Percentiles rank a stretch among this genome's conserved stretches.
phyloP scores from a whole-genome alignment of 2,888 invertebrate species.

The Eretmocerus hayati region DNA sequence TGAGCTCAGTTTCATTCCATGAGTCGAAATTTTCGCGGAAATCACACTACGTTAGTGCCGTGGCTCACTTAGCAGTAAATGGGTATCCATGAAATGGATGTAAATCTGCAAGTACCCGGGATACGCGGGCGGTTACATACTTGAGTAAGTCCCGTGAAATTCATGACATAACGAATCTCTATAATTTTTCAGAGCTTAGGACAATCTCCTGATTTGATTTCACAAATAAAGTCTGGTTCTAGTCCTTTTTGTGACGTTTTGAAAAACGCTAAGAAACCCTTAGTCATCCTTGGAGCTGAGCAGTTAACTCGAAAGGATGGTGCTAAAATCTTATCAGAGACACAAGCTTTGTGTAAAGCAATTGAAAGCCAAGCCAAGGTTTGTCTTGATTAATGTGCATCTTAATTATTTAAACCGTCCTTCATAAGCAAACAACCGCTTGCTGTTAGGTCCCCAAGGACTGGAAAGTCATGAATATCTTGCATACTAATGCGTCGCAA shows the following conservation, averaged over 20 bases:
- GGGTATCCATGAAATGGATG: too few species aligned
- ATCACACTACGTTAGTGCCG: too few species aligned
- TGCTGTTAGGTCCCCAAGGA: conserved; percentile 45
- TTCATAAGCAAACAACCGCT: too few species aligned
- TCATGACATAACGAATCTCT: too few species aligned
- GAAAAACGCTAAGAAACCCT: conserved; percentile 73
- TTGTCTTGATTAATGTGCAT: conserved; percentile 26
- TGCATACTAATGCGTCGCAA: conserved; percentile 88
- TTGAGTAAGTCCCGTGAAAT: too few species aligned
- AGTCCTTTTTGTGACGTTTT: conserved; percentile 66
- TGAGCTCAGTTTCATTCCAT: too few species aligned
- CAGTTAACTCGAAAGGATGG: conserved; percentile 74
- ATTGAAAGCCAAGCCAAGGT: conserved; percentile 55
- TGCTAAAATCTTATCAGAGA: conserved; percentile 65
- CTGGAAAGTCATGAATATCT: conserved; percentile 84
- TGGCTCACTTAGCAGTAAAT: too few species aligned
- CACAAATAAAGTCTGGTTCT: conserved; percentile 64
- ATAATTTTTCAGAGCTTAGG: conserved; percentile 74
- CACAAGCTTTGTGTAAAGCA: conserved; percentile 63
- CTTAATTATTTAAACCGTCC: too few species aligned
- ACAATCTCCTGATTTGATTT: conserved; percentile 65
- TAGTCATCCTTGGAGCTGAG: conserved; percentile 87
- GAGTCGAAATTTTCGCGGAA: too few species aligned
- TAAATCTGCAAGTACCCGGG: too few species aligned
- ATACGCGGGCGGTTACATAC: too few species aligned